Evolutionary conservation across 2,797 vertebrate species (phyloP).

Genomic region (Naso thynnoides): DNA sequence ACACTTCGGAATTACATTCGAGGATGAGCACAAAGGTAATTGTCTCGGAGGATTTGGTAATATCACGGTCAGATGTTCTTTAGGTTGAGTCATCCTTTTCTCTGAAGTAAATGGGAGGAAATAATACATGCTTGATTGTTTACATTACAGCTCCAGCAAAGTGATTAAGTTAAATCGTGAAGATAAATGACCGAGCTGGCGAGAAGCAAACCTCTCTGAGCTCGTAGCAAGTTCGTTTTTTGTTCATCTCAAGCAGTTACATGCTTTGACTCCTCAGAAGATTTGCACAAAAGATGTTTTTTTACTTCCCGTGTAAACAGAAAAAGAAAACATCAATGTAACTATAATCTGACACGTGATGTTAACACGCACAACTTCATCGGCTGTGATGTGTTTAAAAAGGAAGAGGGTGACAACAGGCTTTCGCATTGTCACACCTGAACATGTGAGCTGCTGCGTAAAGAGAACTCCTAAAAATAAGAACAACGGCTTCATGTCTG

Average conservation of each 20-base stretch:
- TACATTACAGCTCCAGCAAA: constrained; percentile 25
- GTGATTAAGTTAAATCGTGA: constrained; percentile 43
- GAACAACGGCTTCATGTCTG: not conserved
- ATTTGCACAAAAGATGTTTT: not conserved
- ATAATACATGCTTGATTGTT: constrained; percentile 35
- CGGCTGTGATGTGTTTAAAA: not conserved
- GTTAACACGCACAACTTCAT: constrained; percentile 26
- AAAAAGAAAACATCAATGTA: not conserved
- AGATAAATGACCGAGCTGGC: constrained; percentile 27
- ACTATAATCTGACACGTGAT: constrained; percentile 33
- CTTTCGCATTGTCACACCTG: not conserved
- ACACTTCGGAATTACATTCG: constrained; percentile 22
- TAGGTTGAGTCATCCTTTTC: not conserved
- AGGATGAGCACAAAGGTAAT: constrained; percentile 25
- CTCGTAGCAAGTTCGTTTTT: constrained; percentile 26
- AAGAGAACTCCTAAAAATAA: constrained; percentile 11
- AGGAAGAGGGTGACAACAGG: not conserved
- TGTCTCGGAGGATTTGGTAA: constrained; percentile 11
- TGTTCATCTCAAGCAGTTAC: constrained; percentile 3
- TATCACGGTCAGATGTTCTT: constrained; percentile 30
- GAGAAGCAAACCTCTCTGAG: constrained; percentile 22
- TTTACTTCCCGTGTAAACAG: not conserved
- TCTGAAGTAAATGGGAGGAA: constrained; percentile 8
- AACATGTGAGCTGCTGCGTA: not conserved
- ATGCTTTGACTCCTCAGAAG: constrained; percentile 3